Conservation (phyloP, 2,888 invertebrate genomes). For the Troilus luridus region DNA sequence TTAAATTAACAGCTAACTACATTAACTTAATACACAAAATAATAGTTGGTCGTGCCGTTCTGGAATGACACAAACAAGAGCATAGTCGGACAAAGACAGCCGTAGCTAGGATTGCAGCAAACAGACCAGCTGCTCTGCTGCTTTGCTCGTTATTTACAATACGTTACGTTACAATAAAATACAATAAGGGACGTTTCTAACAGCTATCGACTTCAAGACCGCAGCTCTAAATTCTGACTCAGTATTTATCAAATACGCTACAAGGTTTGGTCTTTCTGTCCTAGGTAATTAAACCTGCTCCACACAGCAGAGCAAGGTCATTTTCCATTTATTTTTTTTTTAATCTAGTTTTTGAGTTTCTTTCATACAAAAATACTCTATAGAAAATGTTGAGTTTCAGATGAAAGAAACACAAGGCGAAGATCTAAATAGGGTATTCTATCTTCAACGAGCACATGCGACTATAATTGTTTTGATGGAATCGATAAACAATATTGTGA, state of each 20-base stretch:
- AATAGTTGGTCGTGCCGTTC: constrained; percentile 53
- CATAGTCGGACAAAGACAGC: constrained; percentile 29
- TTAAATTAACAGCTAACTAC: constrained; percentile 50
- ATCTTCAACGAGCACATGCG: constrained; percentile 23
- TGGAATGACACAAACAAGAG: constrained; percentile 34
- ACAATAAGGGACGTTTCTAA: background rate
- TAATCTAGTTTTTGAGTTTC: constrained; percentile 53
- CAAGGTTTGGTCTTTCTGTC: background rate
- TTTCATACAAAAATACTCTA: constrained; percentile 55
- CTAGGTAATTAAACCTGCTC: background rate
- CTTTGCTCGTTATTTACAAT: background rate
- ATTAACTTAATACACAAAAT: constrained; percentile 31
- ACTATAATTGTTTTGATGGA: constrained; percentile 12
- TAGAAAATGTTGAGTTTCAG: constrained; percentile 50
- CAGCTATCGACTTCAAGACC: background rate
- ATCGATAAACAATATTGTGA: background rate
- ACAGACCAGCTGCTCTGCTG: constrained; percentile 58
- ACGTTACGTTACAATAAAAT: background rate
- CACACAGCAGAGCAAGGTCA: constrained; percentile 47
- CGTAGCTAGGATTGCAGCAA: constrained; percentile 43
- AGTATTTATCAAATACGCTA: constrained; percentile 5
- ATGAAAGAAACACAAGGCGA: constrained; percentile 52
- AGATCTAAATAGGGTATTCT: background rate
- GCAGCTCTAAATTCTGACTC: constrained; percentile 2
- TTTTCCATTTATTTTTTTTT: background rate